Evolutionary conservation across 1,140 invertebrate genomes (phyloP), one percentile per base, ranked within the genome.

Genomic region (Arctopsyche grandis): DNA sequence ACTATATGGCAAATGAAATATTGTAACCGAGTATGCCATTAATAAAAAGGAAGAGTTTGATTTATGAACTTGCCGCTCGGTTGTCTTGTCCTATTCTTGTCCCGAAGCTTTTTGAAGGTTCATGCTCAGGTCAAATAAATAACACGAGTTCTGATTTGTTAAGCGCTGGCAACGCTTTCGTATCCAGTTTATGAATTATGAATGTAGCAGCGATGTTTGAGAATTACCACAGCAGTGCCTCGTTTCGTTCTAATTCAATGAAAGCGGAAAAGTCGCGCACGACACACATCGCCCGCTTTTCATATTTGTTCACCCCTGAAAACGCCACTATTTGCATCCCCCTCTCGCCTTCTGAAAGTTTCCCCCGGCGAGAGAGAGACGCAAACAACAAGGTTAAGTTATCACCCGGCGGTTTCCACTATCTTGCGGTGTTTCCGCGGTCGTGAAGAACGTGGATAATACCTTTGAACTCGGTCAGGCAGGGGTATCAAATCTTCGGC

Each of bases 351-450:
- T 7, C n/a, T 22, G 19, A 10, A 7, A 22, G 21, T 10, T 43
- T 5, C 43, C 10, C 29, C 24, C 14, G 69, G n/a, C 69, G 7
- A n/a, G 12, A 46, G 71, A 10, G 63, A 19, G 63, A 29, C 14
- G 76, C 24, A 14, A 12, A 22, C 19, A 44, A 29, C 46, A 79
- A 75, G 73, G 78, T 75, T 58, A 60, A 79, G 73, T 73, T 79
- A 79, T 79, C 78, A 75, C 38, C 78, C 22, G 70, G 69, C 44
- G 44, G 52, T 73, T 58, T 79, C 73, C 71, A 79, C 70, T 79
- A 79, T 79, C 78, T 79, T 75, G 77, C 75, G 75, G 75, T 69
- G 77, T 26, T 46, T 26, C 26, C 19, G 78, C 78, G 78, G 78
- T 75, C 52, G 48, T 29, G 21, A 22, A 60, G 52, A 29, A 63